These are phyloP conservation scores for Anthonomus grandis DNA, from an alignment of 1,140 invertebrate genomes.

Conservation along the genomic window DNA sequence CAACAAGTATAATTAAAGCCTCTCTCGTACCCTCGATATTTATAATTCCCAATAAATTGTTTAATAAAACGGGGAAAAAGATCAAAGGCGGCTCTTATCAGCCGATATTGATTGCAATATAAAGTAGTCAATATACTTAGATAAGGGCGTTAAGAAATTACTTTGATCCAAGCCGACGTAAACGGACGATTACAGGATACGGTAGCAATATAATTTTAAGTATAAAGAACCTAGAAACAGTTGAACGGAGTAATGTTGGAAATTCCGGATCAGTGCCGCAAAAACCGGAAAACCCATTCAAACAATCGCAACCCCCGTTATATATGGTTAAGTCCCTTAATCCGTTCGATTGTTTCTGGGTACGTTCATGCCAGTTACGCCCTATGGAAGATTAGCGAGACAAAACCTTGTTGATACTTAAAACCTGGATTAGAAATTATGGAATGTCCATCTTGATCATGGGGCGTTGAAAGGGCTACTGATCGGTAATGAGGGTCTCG, in stretches of 20 bases:
- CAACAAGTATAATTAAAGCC: constrained; percentile 18
- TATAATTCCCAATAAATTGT: constrained; percentile 23
- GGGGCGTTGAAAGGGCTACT: no score
- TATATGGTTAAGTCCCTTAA: no score
- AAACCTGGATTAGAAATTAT: no score
- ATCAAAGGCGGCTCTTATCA: constrained; percentile 26
- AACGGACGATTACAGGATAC: constrained; percentile 22
- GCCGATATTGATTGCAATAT: constrained; percentile 29
- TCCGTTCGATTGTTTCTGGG: no score
- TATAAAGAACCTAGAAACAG: no score
- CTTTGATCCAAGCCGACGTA: constrained; percentile 20
- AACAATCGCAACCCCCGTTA: background rate
- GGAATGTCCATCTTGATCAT: no score
- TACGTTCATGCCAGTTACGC: no score
- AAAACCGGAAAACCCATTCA: background rate
- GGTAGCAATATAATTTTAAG: constrained; percentile 28
- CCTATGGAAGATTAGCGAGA: no score
- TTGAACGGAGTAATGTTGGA: background rate
- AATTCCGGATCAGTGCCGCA: background rate
- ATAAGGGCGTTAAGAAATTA: constrained; percentile 29
- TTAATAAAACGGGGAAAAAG: constrained; percentile 12
- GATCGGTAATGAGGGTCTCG: no score
- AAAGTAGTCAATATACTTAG: constrained; percentile 33
- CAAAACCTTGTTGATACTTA: no score
- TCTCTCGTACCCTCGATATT: constrained; percentile 20